Evolutionary conservation across 2,113 vertebrate genomes (phyloP).

Genomic region (Siphamia tubifer): DNA sequence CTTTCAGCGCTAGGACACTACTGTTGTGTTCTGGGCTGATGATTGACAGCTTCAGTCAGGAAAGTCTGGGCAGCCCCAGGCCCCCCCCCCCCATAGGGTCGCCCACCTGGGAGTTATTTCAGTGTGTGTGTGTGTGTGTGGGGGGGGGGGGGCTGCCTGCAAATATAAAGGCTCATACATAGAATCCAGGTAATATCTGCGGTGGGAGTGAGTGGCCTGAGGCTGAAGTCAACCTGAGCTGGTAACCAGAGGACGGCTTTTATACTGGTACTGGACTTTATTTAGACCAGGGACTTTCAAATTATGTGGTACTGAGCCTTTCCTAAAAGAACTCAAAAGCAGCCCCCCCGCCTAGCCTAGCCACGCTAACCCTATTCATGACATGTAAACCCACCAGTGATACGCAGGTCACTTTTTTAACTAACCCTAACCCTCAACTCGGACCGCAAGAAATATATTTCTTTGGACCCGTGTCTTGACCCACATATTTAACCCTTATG

Average conservation of each 20-base stretch:
- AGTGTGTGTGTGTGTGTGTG: constrained; percentile 28
- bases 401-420: too few species aligned
- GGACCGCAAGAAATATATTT: too few species aligned
- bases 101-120: constrained; percentile 66
- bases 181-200: constrained; percentile 21
- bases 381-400: too few species aligned
- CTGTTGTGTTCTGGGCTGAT: constrained; percentile 53
- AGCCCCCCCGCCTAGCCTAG: too few species aligned
- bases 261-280: constrained; percentile 60
- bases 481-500: too few species aligned
- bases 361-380: too few species aligned
- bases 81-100: constrained; percentile 46
- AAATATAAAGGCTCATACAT: constrained; percentile 48
- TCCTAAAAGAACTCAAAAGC: too few species aligned
- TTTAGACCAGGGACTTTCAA: too few species aligned
- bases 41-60: constrained; percentile 54
- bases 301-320: too few species aligned
- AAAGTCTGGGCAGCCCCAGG: constrained; percentile 43
- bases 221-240: constrained; percentile 55
- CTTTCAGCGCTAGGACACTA: constrained; percentile 49
- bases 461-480: too few species aligned
- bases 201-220: constrained; percentile 49
- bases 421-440: too few species aligned
- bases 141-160: constrained; percentile 13
- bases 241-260: constrained; percentile 52